Percentiles rank a stretch among this genome's conserved stretches.
These are phyloP conservation scores for Axinella damicornis DNA, from an alignment of 37 sponge, comb jelly and placozoan genomes.

Conservation along the genomic window DNA sequence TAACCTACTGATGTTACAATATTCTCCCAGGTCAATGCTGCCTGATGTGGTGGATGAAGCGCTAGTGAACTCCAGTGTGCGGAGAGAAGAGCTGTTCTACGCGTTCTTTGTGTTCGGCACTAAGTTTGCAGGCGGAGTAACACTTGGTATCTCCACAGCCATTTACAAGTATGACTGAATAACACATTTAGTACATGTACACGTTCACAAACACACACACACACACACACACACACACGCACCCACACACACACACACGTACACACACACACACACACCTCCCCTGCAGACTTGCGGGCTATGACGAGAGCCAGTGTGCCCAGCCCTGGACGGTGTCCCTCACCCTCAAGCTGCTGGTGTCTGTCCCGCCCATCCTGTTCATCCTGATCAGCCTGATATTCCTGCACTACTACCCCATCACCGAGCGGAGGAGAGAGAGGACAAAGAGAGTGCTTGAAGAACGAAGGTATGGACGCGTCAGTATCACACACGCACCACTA, in stretches of 20 bases:
- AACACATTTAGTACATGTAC: too few species aligned
- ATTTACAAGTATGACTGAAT: conserved; percentile 56
- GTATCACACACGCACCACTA: too few species aligned
- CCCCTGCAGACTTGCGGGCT: conserved; percentile 65
- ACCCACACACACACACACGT: not conserved
- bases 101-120: conserved; percentile 91
- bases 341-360: conserved; percentile 71
- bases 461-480: conserved; percentile 23
- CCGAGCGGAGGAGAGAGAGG: conserved; percentile 45
- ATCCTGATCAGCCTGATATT: conserved; percentile 65
- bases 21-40: conserved; percentile 87
- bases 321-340: conserved; percentile 71
- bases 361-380: conserved; percentile 71
- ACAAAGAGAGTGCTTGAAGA: conserved; percentile 38
- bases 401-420: conserved; percentile 77
- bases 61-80: conserved; percentile 29
- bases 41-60: conserved; percentile 93
- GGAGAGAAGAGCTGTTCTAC: conserved; percentile 91
- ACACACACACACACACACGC: not conserved
- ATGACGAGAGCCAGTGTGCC: conserved; percentile 67
- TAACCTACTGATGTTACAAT: too few species aligned
- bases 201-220: too few species aligned
- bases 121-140: conserved; percentile 87
- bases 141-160: conserved; percentile 86
- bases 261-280: not conserved